Conservation (phyloP, 2,888 invertebrate species). For the Drosophila fulvimacula region DNA sequence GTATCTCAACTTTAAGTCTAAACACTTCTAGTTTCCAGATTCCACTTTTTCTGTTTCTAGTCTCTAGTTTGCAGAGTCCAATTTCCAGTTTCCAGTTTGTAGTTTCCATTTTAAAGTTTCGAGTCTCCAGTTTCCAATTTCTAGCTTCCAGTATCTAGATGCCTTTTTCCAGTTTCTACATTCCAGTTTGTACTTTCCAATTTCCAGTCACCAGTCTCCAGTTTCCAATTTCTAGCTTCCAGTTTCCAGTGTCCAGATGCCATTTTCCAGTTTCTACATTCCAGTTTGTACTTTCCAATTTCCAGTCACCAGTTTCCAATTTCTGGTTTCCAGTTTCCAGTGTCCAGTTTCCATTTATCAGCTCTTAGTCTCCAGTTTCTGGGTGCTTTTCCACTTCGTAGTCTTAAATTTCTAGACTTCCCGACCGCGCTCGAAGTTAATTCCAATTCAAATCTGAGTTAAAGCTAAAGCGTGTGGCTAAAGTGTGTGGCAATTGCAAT, state of each 20-base stretch:
- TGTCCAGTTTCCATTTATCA: not conserved
- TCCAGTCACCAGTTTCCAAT: too few relatives aligned
- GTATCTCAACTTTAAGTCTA: too few relatives aligned
- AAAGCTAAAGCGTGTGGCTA: not conserved
- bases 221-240: too few relatives aligned
- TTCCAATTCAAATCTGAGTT: not conserved
- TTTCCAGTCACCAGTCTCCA: not conserved
- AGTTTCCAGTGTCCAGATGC: not conserved
- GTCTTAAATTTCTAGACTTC: too few relatives aligned
- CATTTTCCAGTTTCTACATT: too few relatives aligned
- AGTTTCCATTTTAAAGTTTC: not conserved
- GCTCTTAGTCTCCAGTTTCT: not conserved
- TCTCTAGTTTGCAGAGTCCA: not conserved
- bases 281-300: not conserved
- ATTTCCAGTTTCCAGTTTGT: not conserved
- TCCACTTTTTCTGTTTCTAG: too few relatives aligned
- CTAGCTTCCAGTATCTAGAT: not conserved
- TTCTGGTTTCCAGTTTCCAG: not conserved
- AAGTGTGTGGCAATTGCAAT: conserved; percentile 22
- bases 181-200: not conserved
- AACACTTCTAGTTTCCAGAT: too few relatives aligned
- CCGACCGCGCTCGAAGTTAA: not conserved
- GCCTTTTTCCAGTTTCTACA: not conserved
- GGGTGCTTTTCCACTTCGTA: not conserved
- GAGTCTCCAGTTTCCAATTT: not conserved